Conservation (phyloP, 2,888 invertebrate genomes). For the Falcaria lacertinaria region DNA sequence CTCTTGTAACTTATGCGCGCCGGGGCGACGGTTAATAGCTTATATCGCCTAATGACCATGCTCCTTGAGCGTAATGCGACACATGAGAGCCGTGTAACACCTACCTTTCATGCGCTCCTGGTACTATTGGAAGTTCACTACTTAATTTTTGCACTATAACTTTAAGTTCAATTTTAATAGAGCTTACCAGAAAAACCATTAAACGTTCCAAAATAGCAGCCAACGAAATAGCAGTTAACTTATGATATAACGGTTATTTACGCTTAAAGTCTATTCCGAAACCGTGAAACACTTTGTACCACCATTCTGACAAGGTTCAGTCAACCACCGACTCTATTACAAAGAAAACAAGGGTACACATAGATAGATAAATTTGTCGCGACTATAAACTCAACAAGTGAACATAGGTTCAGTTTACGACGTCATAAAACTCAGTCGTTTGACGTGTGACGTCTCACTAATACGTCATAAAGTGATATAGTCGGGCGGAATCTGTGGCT, state of each 20-base stretch:
- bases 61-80: constrained; percentile 71
- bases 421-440: constrained; percentile 53
- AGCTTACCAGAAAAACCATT: neutral
- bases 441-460: constrained; percentile 70
- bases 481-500: constrained; percentile 24
- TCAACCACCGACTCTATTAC: neutral
- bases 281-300: neutral
- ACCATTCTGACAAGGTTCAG: neutral
- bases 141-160: constrained; percentile 1
- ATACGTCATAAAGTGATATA: constrained; percentile 65
- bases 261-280: too few relatives aligned
- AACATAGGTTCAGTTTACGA: constrained; percentile 66
- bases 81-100: constrained; percentile 44
- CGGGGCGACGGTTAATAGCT: constrained; percentile 74
- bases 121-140: constrained; percentile 14
- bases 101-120: constrained; percentile 24
- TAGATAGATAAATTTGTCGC: constrained; percentile 18
- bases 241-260: neutral
- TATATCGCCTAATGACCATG: constrained; percentile 79
- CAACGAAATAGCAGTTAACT: neutral
- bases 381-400: constrained; percentile 66
- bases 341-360: neutral
- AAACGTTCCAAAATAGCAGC: neutral
- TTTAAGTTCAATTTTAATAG: neutral
- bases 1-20: constrained; percentile 57